Base-by-base conservation (phyloP, 2,797 vertebrate genomes). In the Anguilla marmorata region DNA sequence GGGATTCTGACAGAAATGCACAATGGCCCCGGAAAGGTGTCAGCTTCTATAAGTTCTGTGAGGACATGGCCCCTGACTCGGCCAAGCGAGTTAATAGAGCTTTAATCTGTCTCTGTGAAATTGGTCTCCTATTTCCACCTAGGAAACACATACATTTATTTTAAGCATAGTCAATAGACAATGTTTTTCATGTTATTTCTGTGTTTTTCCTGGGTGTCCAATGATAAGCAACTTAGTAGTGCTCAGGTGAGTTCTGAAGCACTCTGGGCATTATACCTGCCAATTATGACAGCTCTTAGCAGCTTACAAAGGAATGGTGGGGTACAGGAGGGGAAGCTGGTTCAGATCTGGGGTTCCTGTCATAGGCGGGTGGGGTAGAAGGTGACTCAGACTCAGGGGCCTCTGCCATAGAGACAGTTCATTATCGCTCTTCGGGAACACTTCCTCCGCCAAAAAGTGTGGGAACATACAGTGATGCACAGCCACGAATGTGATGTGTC, bases 81-180 rank as follows among this genome's bases (percentile, higher is more conserved):
- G 89, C 90, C 93, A 89, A 91, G 74, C 90, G 92, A 90, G 91
- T 95, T 96, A 95, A 95, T 95, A 91, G 93, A 92, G 86, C 92
- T 93, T 89, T 92, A 8, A 93, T 93, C 91, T 63, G 86, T 83
- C 86, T 89, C 91, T 90, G 88, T 94, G 93, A 95, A 92, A 94
- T 86, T 87, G 89, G 89, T 85, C 89, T 91, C 90, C 90, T 90
- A 91, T 91, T 91, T 92, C 90, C 90, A 89, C 90, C 90, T 90
- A 89, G 91, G 63, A 85, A 84, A 86, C 90, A 74, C 56, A 16
- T 3, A 56, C 89, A 56, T 19, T 30, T 52, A 27, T 79, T 21
- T 69, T 41, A 60, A 88, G 74, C 48, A 45, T 41, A 9, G n/a
- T 69, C 27, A 45, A 45, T 27, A 41, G 11, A 1, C 50, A 0